Percentiles rank a stretch among this genome's conserved stretches.
Conservation (phyloP, 1,140 invertebrate species). For the Linepithema humile region DNA sequence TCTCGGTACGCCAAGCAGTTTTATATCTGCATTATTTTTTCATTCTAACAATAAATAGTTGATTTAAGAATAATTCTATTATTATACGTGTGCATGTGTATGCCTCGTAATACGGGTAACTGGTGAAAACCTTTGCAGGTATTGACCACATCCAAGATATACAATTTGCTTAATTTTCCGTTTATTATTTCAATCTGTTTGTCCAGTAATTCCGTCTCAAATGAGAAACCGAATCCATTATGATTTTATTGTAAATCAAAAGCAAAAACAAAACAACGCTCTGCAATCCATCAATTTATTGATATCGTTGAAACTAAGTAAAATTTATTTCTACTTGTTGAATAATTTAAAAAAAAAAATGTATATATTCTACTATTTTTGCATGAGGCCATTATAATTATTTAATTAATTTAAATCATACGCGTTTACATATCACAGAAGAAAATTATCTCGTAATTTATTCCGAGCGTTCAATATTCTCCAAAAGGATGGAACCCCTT, state of each 20-base stretch:
- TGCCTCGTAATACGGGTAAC: slow-evolving; percentile 5
- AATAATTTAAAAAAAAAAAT: not conserved
- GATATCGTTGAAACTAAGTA: not conserved
- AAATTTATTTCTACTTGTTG: not conserved
- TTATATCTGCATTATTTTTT: slow-evolving; percentile 4
- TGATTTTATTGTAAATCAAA: not conserved
- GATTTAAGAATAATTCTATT: slow-evolving; percentile 27
- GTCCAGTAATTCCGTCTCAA: too few species aligned
- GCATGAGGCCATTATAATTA: not conserved
- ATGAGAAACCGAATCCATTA: not conserved
- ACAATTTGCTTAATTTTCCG: not conserved
- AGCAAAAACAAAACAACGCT: not conserved
- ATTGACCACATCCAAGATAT: slow-evolving; percentile 2
- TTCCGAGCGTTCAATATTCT: not conserved
- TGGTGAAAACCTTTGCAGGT: slow-evolving; percentile 46
- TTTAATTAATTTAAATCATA: not conserved
- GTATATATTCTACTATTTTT: not conserved
- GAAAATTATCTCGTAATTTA: slow-evolving; percentile 14
- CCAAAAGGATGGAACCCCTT: not conserved
- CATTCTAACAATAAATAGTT: slow-evolving; percentile 34
- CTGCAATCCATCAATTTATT: slow-evolving; percentile 28
- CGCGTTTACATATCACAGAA: not conserved
- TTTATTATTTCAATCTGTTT: not conserved
- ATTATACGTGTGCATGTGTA: slow-evolving; percentile 3
- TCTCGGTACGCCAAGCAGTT: slow-evolving; percentile 38